phyloP scores from a whole-genome alignment of 2,888 invertebrate genomes.

The Glomeris marginata region DNA sequence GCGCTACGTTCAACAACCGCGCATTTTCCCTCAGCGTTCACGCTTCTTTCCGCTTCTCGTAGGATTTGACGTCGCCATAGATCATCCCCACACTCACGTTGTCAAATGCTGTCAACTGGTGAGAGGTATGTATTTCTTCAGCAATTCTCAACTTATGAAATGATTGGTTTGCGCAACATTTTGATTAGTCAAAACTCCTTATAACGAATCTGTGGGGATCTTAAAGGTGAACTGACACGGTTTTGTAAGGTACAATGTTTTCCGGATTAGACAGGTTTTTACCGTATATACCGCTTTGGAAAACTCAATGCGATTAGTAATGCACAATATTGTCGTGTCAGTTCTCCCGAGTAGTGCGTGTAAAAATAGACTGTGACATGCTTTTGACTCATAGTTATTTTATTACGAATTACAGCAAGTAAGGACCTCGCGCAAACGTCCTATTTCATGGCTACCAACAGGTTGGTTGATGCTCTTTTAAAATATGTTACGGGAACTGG shows the following conservation, averaged over 20 bases:
- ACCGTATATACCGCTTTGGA: slow-evolving; percentile 10
- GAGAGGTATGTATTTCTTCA: slow-evolving; percentile 57
- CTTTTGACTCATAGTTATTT: neutral
- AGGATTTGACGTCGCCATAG: slow-evolving; percentile 92
- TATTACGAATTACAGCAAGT: slow-evolving; percentile 46
- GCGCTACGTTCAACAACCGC: neutral
- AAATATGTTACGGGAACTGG: neutral
- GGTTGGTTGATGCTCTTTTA: slow-evolving; percentile 39
- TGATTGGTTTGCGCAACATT: too few species aligned
- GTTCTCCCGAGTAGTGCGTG: too few species aligned
- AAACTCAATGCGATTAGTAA: too few species aligned
- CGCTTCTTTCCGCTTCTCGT: slow-evolving; percentile 19
- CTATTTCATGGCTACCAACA: slow-evolving; percentile 97
- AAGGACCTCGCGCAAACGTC: slow-evolving; percentile 96
- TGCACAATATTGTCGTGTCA: too few species aligned
- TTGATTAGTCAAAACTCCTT: too few species aligned
- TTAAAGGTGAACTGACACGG: too few species aligned
- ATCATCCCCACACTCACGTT: slow-evolving; percentile 95
- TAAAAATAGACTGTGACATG: too few species aligned
- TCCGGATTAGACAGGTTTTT: too few species aligned
- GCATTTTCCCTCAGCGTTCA: neutral
- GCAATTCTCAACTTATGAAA: too few species aligned
- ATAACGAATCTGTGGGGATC: too few species aligned
- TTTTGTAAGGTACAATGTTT: too few species aligned
- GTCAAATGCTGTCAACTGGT: slow-evolving; percentile 92